Base-by-base conservation (phyloP, 2,797 vertebrate species). In the Pseudochirops corinnae region DNA sequence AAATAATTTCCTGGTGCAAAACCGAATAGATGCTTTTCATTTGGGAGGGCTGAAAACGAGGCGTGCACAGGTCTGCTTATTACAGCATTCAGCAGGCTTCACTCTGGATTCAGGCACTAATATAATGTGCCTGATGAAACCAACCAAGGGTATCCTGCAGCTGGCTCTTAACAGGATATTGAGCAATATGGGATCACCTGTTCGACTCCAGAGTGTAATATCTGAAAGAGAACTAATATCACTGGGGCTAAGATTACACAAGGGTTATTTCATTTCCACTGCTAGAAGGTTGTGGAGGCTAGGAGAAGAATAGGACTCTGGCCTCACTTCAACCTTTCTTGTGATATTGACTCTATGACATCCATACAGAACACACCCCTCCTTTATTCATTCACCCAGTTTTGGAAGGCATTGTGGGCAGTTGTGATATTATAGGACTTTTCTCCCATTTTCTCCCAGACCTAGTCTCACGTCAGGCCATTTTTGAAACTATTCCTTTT, bases 61-160 rank as follows among this genome's bases (percentile, higher is more conserved):
- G 50, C 53, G 21, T 91, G 33, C 55, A 55, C 90, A 55, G 55
- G 90, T 55, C 52, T 91, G 52, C 55, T 91, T 50, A 87, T 87
- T 46, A 87, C 74, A 87, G 74, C 74, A 50, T 87, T 50, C 39
- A 87, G 39, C 74, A 50, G 74, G 74, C 39, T 50, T 87, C 74
- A 18, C 13, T 92, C 94, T 92, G 55, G 93, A 92, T 55, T 93
- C 50, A 57, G 39, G 74, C 26, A 91, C 24, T 0, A n/a, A 3
- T 55, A 91, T 29, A 67, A 87, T 29, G 62, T 62, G 95, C 39
- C 46, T 93, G 60, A 62, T 90, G 67, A 97, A 96, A 93, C 11
- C 46, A 57, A 93, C 29, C 29, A 93, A 91, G 50, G 87, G 0
- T 4, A 14, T 94, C 95, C 95, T 93, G 93, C 94, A 91, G 55